phyloP scores from a whole-genome alignment of 2,888 invertebrate species.

The Epistrophe eligans region DNA sequence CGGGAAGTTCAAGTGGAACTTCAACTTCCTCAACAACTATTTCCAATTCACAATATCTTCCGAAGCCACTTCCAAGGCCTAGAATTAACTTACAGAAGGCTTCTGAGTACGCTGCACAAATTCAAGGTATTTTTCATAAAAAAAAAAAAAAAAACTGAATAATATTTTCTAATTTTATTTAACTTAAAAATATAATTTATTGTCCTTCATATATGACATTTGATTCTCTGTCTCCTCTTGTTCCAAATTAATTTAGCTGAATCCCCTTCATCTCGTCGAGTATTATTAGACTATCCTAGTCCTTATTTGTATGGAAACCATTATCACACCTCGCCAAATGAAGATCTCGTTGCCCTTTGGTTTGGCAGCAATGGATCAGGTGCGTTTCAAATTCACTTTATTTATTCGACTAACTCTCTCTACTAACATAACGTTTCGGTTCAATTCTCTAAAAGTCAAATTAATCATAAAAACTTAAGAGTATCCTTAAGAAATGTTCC shows the following conservation, averaged over 20 bases:
- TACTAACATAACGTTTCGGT: constrained; percentile 44
- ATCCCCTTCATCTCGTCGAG: constrained; percentile 84
- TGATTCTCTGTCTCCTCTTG: constrained; percentile 28
- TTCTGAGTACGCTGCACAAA: constrained; percentile 83
- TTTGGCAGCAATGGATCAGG: constrained; percentile 88
- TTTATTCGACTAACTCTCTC: constrained; percentile 46
- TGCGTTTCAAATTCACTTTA: constrained; percentile 81
- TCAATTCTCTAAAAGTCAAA: background rate
- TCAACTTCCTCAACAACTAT: constrained; percentile 63
- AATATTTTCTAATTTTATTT: background rate
- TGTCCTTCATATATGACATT: constrained; percentile 30
- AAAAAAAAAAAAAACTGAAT: background rate
- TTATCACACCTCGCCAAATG: constrained; percentile 87
- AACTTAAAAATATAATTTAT: background rate
- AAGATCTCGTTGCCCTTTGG: constrained; percentile 91
- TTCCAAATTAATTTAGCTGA: constrained; percentile 80
- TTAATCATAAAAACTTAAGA: too few species aligned
- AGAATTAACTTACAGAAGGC: constrained; percentile 83
- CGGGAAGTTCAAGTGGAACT: constrained; percentile 79
- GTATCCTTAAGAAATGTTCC: too few species aligned
- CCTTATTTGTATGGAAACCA: constrained; percentile 84
- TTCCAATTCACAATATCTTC: constrained; percentile 63
- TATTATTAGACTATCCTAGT: constrained; percentile 83
- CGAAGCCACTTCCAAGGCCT: constrained; percentile 81
- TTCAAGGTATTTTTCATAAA: constrained; percentile 80